A percentile compares a stretch with the other conserved stretches of the same genome.
These are phyloP conservation scores for Trissonchulus latispiculum DNA, from an alignment of 2,888 invertebrate genomes.

Conservation along the genomic window DNA sequence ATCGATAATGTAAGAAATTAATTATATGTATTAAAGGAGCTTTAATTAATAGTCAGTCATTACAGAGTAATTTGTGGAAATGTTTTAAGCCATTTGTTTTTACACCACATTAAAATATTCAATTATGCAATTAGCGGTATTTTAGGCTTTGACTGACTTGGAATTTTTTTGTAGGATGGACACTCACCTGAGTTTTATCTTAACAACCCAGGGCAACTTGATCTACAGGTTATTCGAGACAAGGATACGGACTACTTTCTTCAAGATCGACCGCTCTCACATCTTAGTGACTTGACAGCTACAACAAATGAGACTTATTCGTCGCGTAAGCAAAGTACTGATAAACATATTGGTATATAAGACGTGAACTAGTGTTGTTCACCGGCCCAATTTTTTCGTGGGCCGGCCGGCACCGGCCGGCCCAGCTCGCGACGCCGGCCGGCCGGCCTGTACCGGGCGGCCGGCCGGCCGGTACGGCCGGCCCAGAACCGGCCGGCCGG, in stretches of 20 bases:
- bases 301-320: not conserved
- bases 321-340: not conserved
- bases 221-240: constrained; percentile 47
- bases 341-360: too few species aligned
- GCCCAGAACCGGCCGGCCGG: too few species aligned
- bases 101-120: too few species aligned
- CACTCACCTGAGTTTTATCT: constrained; percentile 68
- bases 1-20: constrained; percentile 66
- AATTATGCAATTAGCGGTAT: too few species aligned
- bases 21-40: not conserved
- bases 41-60: not conserved
- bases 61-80: not conserved
- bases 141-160: too few species aligned
- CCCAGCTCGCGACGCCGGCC: too few species aligned
- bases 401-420: too few species aligned
- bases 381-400: too few species aligned
- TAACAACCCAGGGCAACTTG: constrained; percentile 60
- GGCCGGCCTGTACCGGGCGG: too few species aligned
- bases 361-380: too few species aligned
- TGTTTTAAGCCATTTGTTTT: not conserved
- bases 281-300: not conserved
- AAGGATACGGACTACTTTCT: constrained; percentile 25
- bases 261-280: constrained; percentile 4
- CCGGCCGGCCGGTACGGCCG: too few species aligned
- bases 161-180: constrained; percentile 57